Evolutionary conservation across 2,113 vertebrate species (phyloP).

Genomic region (Lates calcarifer): DNA sequence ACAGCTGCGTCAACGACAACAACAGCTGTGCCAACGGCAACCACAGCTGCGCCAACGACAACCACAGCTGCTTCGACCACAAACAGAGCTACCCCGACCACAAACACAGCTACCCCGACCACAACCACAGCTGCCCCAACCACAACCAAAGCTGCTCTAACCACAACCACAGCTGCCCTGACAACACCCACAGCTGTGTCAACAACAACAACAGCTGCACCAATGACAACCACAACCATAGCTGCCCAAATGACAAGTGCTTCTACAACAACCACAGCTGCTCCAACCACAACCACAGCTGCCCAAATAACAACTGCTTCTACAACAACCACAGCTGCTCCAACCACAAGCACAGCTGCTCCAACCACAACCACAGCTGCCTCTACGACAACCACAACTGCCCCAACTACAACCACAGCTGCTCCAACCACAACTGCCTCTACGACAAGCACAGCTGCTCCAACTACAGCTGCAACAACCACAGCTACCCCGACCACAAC

Average conservation of each 20-base stretch:
- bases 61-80: not conserved
- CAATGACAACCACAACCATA: too few relatives aligned
- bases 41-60: not conserved
- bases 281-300: not conserved
- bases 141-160: not conserved
- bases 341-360: not conserved
- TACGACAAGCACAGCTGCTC: too few relatives aligned
- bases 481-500: too few relatives aligned
- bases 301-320: too few relatives aligned
- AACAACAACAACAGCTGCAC: not conserved
- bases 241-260: not conserved
- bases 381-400: not conserved
- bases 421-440: not conserved
- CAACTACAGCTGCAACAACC: too few relatives aligned
- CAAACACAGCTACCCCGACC: not conserved
- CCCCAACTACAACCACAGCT: not conserved
- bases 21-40: not conserved
- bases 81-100: not conserved
- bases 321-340: not conserved
- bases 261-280: not conserved
- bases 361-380: too few relatives aligned
- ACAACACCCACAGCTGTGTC: not conserved
- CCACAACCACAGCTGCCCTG: not conserved
- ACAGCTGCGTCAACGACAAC: not conserved
- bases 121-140: not conserved